These are phyloP conservation scores for Hydriomena furcata DNA, from an alignment of 2,888 invertebrate species.

Conservation along the genomic window DNA sequence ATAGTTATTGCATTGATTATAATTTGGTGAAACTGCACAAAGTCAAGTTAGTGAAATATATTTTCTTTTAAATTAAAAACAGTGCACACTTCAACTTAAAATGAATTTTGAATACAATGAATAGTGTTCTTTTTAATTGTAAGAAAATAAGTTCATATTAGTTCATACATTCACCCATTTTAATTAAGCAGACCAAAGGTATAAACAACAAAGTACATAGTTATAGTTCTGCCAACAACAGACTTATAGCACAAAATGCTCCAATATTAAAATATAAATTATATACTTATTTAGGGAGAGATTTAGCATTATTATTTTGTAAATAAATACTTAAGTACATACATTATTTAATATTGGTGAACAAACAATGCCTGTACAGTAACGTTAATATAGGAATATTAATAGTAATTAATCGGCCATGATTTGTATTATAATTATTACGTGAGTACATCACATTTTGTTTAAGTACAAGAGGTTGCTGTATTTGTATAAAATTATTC, in stretches of 20 bases:
- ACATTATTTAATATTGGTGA: constrained; percentile 52
- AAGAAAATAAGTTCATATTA: no score
- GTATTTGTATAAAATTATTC: constrained; percentile 29
- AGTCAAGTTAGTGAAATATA: background rate
- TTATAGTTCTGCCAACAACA: constrained; percentile 15
- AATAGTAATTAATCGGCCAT: constrained; percentile 67
- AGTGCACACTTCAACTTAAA: background rate
- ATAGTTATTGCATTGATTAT: background rate
- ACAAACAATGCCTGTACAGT: constrained; percentile 71
- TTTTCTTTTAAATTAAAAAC: background rate
- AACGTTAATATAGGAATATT: constrained; percentile 62
- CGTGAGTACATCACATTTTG: constrained; percentile 66
- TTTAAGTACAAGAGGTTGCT: constrained; percentile 61
- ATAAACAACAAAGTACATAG: constrained; percentile 8
- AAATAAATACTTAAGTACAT: constrained; percentile 54
- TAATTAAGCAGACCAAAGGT: constrained; percentile 20
- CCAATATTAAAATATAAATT: constrained; percentile 35
- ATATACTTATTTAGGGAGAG: no score
- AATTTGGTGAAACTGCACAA: constrained; percentile 3
- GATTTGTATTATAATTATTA: constrained; percentile 57
- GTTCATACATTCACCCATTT: background rate
- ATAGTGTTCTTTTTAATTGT: no score
- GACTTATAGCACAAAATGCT: constrained; percentile 20
- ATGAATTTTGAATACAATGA: no score
- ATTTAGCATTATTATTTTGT: constrained; percentile 54